phyloP scores from a whole-genome alignment of 2,797 vertebrate genomes.

The Champsocephalus esox region DNA sequence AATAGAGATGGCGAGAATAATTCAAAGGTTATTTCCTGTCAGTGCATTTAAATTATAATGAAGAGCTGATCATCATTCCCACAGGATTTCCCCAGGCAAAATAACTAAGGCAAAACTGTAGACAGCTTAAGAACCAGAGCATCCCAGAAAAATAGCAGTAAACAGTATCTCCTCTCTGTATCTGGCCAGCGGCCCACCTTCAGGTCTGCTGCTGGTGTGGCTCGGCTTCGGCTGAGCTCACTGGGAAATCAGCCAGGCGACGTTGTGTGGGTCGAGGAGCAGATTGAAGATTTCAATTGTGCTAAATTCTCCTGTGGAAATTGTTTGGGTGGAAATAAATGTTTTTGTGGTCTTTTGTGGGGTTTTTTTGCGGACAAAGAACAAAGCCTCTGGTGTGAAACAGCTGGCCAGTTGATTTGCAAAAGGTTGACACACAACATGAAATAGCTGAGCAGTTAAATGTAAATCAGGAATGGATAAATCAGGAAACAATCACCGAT shows the following conservation, averaged over 20 bases:
- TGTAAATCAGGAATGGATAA: neutral
- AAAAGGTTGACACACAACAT: neutral
- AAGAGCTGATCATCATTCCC: slow-evolving; percentile 20
- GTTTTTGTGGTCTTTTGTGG: slow-evolving; percentile 13
- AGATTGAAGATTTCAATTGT: slow-evolving; percentile 57
- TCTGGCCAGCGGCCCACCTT: slow-evolving; percentile 70
- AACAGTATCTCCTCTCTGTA: slow-evolving; percentile 53
- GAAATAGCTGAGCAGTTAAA: neutral
- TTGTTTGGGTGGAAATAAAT: slow-evolving; percentile 47
- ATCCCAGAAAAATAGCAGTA: slow-evolving; percentile 53
- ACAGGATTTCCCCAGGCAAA: slow-evolving; percentile 9
- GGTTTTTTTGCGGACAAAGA: slow-evolving; percentile 21
- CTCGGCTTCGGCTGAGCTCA: slow-evolving; percentile 56
- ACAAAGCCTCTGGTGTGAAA: slow-evolving; percentile 23
- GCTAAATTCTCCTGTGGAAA: slow-evolving; percentile 48
- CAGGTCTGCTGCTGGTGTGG: slow-evolving; percentile 71
- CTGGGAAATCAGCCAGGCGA: slow-evolving; percentile 69
- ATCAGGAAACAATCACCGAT: neutral
- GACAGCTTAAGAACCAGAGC: slow-evolving; percentile 58
- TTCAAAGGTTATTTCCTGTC: slow-evolving; percentile 32
- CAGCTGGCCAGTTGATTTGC: slow-evolving; percentile 2
- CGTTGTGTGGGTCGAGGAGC: slow-evolving; percentile 59
- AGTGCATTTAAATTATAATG: slow-evolving; percentile 20
- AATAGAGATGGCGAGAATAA: slow-evolving; percentile 34
- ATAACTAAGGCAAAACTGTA: slow-evolving; percentile 19